Base-by-base conservation (phyloP, 2,797 vertebrate genomes). In the Sandelia bainsii region DNA sequence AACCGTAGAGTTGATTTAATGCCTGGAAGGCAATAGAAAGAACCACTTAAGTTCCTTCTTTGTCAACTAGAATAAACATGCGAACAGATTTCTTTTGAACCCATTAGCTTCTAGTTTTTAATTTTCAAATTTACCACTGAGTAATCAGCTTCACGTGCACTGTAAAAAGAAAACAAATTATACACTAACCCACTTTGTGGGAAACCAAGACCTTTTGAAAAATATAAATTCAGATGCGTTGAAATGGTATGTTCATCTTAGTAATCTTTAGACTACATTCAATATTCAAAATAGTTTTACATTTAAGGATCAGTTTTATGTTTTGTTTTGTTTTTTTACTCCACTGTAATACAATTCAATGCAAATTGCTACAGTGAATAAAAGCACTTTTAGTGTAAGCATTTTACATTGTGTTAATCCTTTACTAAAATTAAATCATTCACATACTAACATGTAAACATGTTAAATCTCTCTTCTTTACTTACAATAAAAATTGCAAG, bases 311-410 rank as follows among this genome's bases (percentile, higher is more conserved):
- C 25, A 49, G 57, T 39, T 77, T 39, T 29, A 32, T 20, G 25
- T 62, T 34, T 53, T 29, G 29, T 29, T 7, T 64, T 56, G 12
- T 13, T 51, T 68, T 57, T 34, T 74, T 44, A 44, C 9, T 75
- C 3, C 14, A 54, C 16, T 80, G 44, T 64, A 65, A 75, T 42
- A 69, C 17, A 69, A 22, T 54, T 56, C 27, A 62, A 69, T 62
- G 19, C 39, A 78, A 64, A 71, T 61, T 65, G 14, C 16, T 58
- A 72, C 8, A 25, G 42, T 79, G 13, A 91, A 89, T 89, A 85
- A 89, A 89, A 48, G 50, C 44, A 75, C 57, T 79, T 79, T 81
- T 68, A 66, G 52, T 77, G 23, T 45, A n/a, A 77, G 13, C 9
- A 72, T 56, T 27, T 60, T 8, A 16, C 16, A 46, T 54, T 69